These are phyloP conservation scores for Solenopsis fugax DNA, from an alignment of 1,140 invertebrate species.

Conservation along the genomic window DNA sequence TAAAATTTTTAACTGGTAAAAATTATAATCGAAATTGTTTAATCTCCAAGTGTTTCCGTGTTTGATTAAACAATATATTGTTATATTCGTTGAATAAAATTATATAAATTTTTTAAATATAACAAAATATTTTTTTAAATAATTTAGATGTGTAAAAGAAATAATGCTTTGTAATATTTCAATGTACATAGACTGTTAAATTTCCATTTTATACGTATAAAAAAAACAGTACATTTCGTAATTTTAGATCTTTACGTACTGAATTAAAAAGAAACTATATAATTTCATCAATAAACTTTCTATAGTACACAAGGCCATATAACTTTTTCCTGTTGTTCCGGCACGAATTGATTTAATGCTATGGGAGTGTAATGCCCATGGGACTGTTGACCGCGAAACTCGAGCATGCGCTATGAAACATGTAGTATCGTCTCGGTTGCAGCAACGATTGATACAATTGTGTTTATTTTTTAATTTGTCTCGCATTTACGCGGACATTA, in stretches of 20 bases:
- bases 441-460: constrained; percentile 10
- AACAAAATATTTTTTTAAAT: not conserved
- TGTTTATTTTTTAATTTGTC: not conserved
- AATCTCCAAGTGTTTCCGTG: not conserved
- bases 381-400: constrained; percentile 16
- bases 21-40: not conserved
- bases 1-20: not conserved
- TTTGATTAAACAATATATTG: not conserved
- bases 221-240: not conserved
- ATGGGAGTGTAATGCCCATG: not conserved
- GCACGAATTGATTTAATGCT: not conserved
- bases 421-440: constrained; percentile 30
- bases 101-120: not conserved
- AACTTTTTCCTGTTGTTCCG: not conserved
- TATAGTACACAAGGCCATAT: not conserved
- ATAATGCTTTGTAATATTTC: not conserved
- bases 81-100: not conserved
- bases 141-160: not conserved
- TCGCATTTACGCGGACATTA: not conserved
- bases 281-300: not conserved
- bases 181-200: not conserved
- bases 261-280: not conserved
- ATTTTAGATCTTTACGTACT: not conserved
- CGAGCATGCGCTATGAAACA: not conserved
- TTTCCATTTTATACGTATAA: not conserved